Evolutionary conservation across 2,797 vertebrate species (phyloP).

Genomic region (Microctenopoma steveboyesi): DNA sequence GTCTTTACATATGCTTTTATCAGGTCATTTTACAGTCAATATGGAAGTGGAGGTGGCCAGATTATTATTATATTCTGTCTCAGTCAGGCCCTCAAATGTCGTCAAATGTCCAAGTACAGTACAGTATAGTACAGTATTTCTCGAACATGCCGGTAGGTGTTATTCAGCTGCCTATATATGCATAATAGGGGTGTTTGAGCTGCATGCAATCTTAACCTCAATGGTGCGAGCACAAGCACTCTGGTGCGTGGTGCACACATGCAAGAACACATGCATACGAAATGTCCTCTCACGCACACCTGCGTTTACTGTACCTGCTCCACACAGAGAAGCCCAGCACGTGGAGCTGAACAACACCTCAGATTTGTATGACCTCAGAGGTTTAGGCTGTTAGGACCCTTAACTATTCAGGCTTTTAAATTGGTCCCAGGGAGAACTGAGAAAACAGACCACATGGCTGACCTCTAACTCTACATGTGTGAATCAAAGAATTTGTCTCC

Average conservation of each 20-base stretch:
- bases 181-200: constrained; percentile 42
- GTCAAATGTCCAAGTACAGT: neutral
- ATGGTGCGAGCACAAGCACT: constrained; percentile 53
- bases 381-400: constrained; percentile 27
- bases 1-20: constrained; percentile 56
- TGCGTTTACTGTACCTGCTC: too few species aligned
- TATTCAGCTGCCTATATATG: constrained; percentile 30
- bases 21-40: constrained; percentile 44
- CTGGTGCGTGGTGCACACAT: constrained; percentile 25
- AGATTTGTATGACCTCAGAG: constrained; percentile 15
- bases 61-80: constrained; percentile 35
- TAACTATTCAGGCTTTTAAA: constrained; percentile 68
- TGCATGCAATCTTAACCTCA: constrained; percentile 28
- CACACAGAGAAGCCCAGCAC: constrained; percentile 11
- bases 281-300: neutral
- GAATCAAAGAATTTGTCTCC: constrained; percentile 59
- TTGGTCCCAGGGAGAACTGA: constrained; percentile 79
- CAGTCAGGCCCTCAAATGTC: constrained; percentile 8
- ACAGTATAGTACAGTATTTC: constrained; percentile 13
- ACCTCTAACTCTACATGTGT: constrained; percentile 53
- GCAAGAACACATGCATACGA: constrained; percentile 32
- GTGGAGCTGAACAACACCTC: constrained; percentile 7
- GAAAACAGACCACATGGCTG: constrained; percentile 39
- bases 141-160: constrained; percentile 33
- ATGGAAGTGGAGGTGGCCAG: constrained; percentile 25